Evolutionary conservation across 1,140 invertebrate species (phyloP), one percentile per base, ranked within the genome.

Genomic region (Drosophila watanabei): DNA sequence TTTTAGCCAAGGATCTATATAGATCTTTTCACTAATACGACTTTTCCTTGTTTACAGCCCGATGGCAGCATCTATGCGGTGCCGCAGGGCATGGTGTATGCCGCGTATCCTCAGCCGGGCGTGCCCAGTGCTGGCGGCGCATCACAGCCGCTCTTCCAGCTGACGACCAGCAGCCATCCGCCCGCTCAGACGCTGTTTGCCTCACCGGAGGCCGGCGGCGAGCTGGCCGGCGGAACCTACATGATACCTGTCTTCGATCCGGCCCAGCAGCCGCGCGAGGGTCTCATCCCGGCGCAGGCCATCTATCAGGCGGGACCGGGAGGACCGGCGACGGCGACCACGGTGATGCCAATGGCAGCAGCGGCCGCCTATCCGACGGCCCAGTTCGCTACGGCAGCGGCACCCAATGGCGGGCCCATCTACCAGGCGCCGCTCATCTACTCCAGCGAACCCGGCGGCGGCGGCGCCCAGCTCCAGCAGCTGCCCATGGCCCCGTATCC

Each of bases 201-300:
- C 52, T 88, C 79, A 30, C 79, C 90, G 54, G 92, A 93, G 35
- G 75, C 79, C 11, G 69, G 86, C 48, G 86, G 81, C 52, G 86
- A 93, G 51, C 68, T 93, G 28, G 72, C 88, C 46, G 91, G 85
- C 52, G 83, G 92, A 69, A 89, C 86, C 81, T 93, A 92, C 85
- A 92, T 93, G 75, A 92, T 93, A 92, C 92, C 92, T 77, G 91
- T 93, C 75, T 93, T 81, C 77, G 92, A 93, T 82, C 87, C 92
- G 61, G 70, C 85, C 46, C 79, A 91, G 61, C 90, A 87, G 75
- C 92, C 84, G 51, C 78, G 79, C 46, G 90, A 91, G 59, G 66
- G 89, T 30, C 61, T 93, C 1, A 85, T 93, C 64, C 86, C 86
- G 51, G 80, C 92, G 11, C 92, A 93, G 77, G 80, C 92, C 41